Percentiles rank a stretch among this genome's conserved stretches.
Evolutionary conservation across 2,888 invertebrate genomes (phyloP).

Genomic region (Acanthosoma haemorrhoidale): DNA sequence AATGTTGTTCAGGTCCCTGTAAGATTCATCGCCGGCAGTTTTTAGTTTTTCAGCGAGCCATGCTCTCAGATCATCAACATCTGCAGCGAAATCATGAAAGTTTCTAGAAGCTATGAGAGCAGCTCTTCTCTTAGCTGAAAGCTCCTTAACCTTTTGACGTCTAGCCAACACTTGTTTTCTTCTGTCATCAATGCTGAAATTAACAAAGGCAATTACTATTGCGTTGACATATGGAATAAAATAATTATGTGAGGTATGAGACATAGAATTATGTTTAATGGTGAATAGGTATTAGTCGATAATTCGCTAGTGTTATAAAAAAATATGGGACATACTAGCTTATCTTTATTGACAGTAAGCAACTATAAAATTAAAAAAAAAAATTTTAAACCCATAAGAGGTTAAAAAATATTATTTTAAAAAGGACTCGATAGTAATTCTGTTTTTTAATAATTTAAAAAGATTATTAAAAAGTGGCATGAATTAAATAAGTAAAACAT

Average conservation of each 20-base stretch:
- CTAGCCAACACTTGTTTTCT: constrained; percentile 69
- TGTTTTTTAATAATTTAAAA: too few species aligned
- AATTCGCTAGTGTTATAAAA: too few species aligned
- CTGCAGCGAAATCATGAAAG: constrained; percentile 87
- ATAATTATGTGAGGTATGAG: too few species aligned
- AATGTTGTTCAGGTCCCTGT: constrained; percentile 80
- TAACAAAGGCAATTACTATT: not conserved
- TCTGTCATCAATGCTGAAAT: constrained; percentile 60
- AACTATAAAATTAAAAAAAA: constrained; percentile 24
- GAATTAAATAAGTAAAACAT: too few species aligned
- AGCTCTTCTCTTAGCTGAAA: constrained; percentile 66
- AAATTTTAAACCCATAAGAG: not conserved
- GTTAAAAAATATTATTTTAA: not conserved
- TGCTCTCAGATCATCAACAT: constrained; percentile 79
- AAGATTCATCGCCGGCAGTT: constrained; percentile 88
- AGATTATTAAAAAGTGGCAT: too few species aligned
- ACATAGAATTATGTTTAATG: too few species aligned
- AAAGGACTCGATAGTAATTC: too few species aligned
- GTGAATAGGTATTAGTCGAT: too few species aligned
- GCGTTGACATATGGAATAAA: not conserved
- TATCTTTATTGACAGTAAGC: too few species aligned
- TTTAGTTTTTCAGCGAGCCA: constrained; percentile 91
- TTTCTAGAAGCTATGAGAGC: constrained; percentile 77
- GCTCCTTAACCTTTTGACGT: constrained; percentile 67
- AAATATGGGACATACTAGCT: too few species aligned